phyloP scores from a whole-genome alignment of 1,140 invertebrate genomes.

The Caenorhabditis briggsae region DNA sequence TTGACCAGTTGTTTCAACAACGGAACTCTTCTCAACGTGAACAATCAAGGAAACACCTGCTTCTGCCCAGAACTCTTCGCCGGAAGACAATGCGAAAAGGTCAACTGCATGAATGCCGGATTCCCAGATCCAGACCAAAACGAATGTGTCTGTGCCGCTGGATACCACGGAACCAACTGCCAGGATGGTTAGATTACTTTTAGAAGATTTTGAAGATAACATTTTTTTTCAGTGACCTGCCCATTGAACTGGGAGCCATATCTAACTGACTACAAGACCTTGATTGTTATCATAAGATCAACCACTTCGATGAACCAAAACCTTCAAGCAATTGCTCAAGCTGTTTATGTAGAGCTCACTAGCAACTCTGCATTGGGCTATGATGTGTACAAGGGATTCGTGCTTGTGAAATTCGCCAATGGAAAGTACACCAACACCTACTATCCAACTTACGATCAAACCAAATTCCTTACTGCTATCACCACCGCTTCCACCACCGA shows the following conservation, averaged over 20 bases:
- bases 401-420: slow-evolving; percentile 63
- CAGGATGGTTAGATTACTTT: slow-evolving; percentile 64
- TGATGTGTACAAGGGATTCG: slow-evolving; percentile 61
- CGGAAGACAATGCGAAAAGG: slow-evolving; percentile 64
- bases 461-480: slow-evolving; percentile 47
- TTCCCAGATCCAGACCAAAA: slow-evolving; percentile 47
- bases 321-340: slow-evolving; percentile 50
- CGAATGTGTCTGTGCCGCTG: slow-evolving; percentile 62
- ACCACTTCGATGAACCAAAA: slow-evolving; percentile 57
- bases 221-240: slow-evolving; percentile 67
- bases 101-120: slow-evolving; percentile 70
- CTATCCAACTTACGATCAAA: slow-evolving; percentile 14
- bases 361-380: neutral
- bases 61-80: slow-evolving; percentile 67
- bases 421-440: slow-evolving; percentile 46
- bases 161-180: slow-evolving; percentile 66
- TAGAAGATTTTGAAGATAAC: too few species aligned
- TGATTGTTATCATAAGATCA: slow-evolving; percentile 65
- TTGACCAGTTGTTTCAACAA: slow-evolving; percentile 62
- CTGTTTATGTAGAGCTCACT: slow-evolving; percentile 60
- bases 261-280: slow-evolving; percentile 64
- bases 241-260: slow-evolving; percentile 37
- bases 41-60: slow-evolving; percentile 56
- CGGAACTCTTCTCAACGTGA: slow-evolving; percentile 59
- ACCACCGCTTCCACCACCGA: neutral